Percentiles rank a stretch among this genome's conserved stretches.
Evolutionary conservation across 2,888 invertebrate species (phyloP).

Genomic region (Erebia ligea): DNA sequence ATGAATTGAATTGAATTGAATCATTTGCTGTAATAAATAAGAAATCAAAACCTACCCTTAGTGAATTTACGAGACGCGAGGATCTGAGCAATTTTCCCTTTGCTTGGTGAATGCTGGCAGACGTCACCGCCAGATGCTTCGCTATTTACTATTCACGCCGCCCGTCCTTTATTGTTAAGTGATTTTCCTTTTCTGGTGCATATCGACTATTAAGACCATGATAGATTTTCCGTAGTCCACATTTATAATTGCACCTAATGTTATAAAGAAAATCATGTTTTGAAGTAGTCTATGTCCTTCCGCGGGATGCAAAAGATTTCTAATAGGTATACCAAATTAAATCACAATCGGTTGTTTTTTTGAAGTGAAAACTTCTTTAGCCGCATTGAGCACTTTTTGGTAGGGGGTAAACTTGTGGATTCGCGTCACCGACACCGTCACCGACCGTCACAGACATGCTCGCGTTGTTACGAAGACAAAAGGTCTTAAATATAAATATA

Average conservation of each 20-base stretch:
- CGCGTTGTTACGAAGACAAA: too few relatives aligned
- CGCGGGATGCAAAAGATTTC: not conserved
- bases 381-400: too few relatives aligned
- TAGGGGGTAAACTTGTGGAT: too few relatives aligned
- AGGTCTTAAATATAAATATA: too few relatives aligned
- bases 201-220: slow-evolving; percentile 11
- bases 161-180: slow-evolving; percentile 19
- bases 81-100: slow-evolving; percentile 33
- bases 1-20: too few relatives aligned
- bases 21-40: slow-evolving; percentile 16
- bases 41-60: slow-evolving; percentile 16
- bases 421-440: too few relatives aligned
- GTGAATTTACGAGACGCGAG: slow-evolving; percentile 14
- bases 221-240: not conserved
- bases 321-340: not conserved
- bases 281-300: not conserved
- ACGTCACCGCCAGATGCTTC: slow-evolving; percentile 34
- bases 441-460: too few relatives aligned
- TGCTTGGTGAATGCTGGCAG: slow-evolving; percentile 16
- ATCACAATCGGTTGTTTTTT: too few relatives aligned
- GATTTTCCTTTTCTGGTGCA: slow-evolving; percentile 26
- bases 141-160: slow-evolving; percentile 27
- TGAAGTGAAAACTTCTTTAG: too few relatives aligned
- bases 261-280: too few relatives aligned
- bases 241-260: slow-evolving; percentile 2